Conservation (phyloP, 2,888 invertebrate species). For the Selenia dentaria region DNA sequence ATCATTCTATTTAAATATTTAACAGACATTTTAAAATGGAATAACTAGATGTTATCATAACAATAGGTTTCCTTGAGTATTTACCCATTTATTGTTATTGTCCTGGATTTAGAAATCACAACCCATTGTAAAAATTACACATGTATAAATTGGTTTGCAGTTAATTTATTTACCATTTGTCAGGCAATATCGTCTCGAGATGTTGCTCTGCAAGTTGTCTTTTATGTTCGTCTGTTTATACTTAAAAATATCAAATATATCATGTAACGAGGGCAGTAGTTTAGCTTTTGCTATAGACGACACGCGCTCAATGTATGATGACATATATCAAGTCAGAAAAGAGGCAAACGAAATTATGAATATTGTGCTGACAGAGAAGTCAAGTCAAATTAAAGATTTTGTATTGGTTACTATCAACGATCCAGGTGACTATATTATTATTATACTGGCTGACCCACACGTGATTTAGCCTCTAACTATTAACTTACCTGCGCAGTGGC, state of each 20-base stretch:
- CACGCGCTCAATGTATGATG: slow-evolving; percentile 39
- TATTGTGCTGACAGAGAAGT: slow-evolving; percentile 34
- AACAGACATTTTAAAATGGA: too few relatives aligned
- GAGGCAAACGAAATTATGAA: slow-evolving; percentile 38
- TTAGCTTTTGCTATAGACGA: slow-evolving; percentile 48
- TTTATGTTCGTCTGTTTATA: background rate
- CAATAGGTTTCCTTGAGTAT: background rate
- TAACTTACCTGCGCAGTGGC: too few relatives aligned
- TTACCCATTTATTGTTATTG: background rate
- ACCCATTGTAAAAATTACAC: too few relatives aligned
- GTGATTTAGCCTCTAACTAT: too few relatives aligned
- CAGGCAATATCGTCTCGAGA: background rate
- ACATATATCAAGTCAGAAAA: slow-evolving; percentile 36
- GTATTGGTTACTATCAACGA: slow-evolving; percentile 51
- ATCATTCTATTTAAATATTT: too few relatives aligned
- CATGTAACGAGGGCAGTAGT: slow-evolving; percentile 34
- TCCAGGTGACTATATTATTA: slow-evolving; percentile 42
- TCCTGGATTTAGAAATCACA: background rate
- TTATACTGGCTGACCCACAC: too few relatives aligned
- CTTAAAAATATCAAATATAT: slow-evolving; percentile 19
- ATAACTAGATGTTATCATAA: too few relatives aligned
- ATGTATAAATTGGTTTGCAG: background rate
- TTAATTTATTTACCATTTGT: background rate
- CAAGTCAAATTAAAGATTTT: slow-evolving; percentile 41
- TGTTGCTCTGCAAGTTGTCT: slow-evolving; percentile 5